Percentiles rank a stretch among this genome's conserved stretches.
These are phyloP conservation scores for Ciconia nigra DNA, from an alignment of 2,797 vertebrate genomes.

Conservation along the genomic window DNA sequence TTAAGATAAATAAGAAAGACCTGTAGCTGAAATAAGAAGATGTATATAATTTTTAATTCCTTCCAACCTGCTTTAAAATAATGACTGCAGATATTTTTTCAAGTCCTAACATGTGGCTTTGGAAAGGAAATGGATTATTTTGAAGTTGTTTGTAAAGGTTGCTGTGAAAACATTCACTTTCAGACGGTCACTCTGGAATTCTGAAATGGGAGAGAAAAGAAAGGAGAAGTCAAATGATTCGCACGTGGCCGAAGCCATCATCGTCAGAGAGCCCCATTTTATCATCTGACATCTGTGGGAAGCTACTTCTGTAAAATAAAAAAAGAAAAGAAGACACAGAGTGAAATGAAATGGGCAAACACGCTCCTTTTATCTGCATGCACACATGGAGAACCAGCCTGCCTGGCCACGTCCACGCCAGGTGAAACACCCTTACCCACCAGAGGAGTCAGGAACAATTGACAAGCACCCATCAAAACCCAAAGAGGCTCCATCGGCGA, in stretches of 20 bases:
- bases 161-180: conserved; percentile 3
- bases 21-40: background rate
- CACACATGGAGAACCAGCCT: background rate
- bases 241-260: background rate
- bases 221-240: background rate
- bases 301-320: background rate
- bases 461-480: conserved; percentile 36
- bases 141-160: background rate
- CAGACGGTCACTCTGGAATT: background rate
- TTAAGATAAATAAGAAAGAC: background rate
- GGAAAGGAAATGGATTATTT: background rate
- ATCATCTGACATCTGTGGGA: background rate
- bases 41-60: background rate
- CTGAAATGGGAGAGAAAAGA: background rate
- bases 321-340: background rate
- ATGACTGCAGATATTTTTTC: background rate
- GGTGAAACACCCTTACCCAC: background rate
- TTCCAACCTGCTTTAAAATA: background rate
- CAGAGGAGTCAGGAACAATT: background rate
- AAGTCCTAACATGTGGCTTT: background rate
- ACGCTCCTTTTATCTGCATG: fast-evolving
- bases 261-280: background rate
- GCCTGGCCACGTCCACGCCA: background rate
- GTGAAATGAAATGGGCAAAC: background rate
- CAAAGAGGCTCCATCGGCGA: background rate